A percentile compares a stretch with the other conserved stretches of the same genome.
phyloP scores from a whole-genome alignment of 53 echinoderm and acorn worm species.

The Holothuria scabra region DNA sequence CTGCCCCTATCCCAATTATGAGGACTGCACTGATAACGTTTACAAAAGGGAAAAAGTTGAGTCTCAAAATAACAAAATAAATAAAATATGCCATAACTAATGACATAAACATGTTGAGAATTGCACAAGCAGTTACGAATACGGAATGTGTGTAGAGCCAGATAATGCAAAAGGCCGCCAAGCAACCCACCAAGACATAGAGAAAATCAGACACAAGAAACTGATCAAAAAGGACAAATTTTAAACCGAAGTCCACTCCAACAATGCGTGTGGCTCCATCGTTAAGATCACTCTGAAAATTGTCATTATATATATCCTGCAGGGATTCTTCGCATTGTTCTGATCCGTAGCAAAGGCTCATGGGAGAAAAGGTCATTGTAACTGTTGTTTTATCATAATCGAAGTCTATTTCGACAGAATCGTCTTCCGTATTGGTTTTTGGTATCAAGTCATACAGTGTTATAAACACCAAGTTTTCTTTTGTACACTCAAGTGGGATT shows the following conservation, averaged over 20 bases:
- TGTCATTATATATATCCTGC: conserved; percentile 45
- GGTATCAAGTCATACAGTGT: conserved; percentile 71
- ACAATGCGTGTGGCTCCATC: conserved; percentile 65
- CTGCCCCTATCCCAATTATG: conserved; percentile 85
- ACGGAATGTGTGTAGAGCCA: conserved; percentile 78
- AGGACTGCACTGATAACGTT: conserved; percentile 76
- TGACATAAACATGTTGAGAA: conserved; percentile 78
- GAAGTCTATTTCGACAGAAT: neutral
- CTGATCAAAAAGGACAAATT: conserved; percentile 64
- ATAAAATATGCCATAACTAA: conserved; percentile 75
- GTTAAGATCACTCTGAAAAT: conserved; percentile 49
- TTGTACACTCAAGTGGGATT: conserved; percentile 67
- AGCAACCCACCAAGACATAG: conserved; percentile 58
- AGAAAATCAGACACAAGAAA: conserved; percentile 68
- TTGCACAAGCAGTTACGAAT: conserved; percentile 72
- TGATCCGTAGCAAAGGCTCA: neutral
- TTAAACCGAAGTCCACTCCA: conserved; percentile 72
- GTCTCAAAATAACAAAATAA: conserved; percentile 63
- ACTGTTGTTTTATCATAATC: conserved; percentile 54
- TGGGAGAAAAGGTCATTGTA: neutral
- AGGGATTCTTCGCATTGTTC: conserved; percentile 7
- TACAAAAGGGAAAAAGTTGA: conserved; percentile 90
- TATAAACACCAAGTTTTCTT: conserved; percentile 54
- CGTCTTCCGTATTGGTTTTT: conserved; percentile 19
- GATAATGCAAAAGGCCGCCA: conserved; percentile 67